These are phyloP conservation scores for Sebastiscus albofasciatus DNA, from an alignment of 2,797 vertebrate species.

Conservation along the genomic window DNA sequence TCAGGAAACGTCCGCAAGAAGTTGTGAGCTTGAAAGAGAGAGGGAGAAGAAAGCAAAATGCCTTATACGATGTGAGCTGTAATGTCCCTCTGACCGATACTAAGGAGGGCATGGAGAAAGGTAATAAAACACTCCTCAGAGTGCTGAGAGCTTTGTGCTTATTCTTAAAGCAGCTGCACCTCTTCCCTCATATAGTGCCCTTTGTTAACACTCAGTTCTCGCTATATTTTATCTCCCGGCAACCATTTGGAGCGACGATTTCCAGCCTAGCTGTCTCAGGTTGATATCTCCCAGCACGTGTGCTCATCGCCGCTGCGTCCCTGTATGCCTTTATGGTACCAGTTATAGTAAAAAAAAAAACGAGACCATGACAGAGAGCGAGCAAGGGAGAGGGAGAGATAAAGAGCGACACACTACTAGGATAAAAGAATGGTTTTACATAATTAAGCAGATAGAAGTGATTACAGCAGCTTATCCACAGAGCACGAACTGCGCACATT, in stretches of 20 bases:
- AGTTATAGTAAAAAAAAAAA: conserved; percentile 35
- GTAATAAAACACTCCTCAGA: conserved; percentile 26
- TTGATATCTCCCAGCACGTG: conserved; percentile 31
- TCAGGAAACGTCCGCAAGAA: conserved; percentile 21
- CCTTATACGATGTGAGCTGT: not conserved
- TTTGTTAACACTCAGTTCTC: conserved; percentile 40
- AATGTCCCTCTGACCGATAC: conserved; percentile 7
- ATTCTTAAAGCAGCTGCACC: conserved; percentile 18
- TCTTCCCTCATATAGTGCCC: conserved; percentile 16
- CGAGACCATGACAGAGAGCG: conserved; percentile 38
- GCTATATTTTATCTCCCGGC: conserved; percentile 42
- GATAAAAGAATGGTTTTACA: conserved; percentile 84
- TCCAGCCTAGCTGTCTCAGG: conserved; percentile 34
- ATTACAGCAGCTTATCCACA: conserved; percentile 83
- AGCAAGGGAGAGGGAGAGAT: conserved; percentile 47
- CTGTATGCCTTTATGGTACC: conserved; percentile 23
- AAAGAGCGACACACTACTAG: conserved; percentile 67
- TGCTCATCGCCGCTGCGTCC: conserved; percentile 7
- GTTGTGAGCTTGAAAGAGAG: conserved; percentile 28
- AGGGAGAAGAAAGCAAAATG: conserved; percentile 6
- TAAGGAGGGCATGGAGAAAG: conserved; percentile 1
- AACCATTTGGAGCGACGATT: conserved; percentile 50
- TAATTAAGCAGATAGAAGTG: conserved; percentile 87
- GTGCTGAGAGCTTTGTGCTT: conserved; percentile 21
- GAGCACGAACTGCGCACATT: conserved; percentile 80